Percentiles rank a stretch among this genome's conserved stretches.
These are phyloP conservation scores for Erythrolamprus reginae DNA, from an alignment of 2,113 vertebrate genomes.

Conservation along the genomic window DNA sequence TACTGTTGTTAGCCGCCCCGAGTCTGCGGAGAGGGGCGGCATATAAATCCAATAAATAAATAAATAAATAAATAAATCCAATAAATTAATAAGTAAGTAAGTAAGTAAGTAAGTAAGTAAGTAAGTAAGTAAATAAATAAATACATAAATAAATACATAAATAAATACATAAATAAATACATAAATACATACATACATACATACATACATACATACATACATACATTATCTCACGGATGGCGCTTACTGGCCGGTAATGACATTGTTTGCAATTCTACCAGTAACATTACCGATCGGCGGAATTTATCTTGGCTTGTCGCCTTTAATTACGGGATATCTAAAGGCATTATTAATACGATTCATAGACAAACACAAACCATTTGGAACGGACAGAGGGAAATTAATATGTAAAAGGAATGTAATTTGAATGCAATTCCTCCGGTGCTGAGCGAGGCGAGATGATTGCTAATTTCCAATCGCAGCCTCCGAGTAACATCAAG, in stretches of 20 bases:
- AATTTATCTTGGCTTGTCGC: constrained; percentile 25
- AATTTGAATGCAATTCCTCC: constrained; percentile 29
- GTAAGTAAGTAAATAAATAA: too few relatives aligned
- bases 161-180: too few relatives aligned
- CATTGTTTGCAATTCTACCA: neutral
- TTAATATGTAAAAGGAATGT: constrained; percentile 35
- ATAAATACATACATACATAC: too few relatives aligned
- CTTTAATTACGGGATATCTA: constrained; percentile 42
- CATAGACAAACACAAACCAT: constrained; percentile 20
- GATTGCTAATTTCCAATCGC: constrained; percentile 16
- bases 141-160: too few relatives aligned
- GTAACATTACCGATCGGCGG: neutral
- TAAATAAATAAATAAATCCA: too few relatives aligned
- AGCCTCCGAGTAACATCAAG: constrained; percentile 17
- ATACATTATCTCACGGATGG: neutral
- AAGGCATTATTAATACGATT: constrained; percentile 26
- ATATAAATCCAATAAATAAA: too few relatives aligned
- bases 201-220: too few relatives aligned
- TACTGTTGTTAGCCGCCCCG: too few relatives aligned
- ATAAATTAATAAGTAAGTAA: too few relatives aligned
- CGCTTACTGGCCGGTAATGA: constrained; percentile 24
- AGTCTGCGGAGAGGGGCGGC: too few relatives aligned
- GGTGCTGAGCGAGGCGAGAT: neutral
- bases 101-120: too few relatives aligned
- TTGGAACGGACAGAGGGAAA: constrained; percentile 38